phyloP scores from a whole-genome alignment of 2,888 invertebrate genomes.

The Blomia tropicalis region DNA sequence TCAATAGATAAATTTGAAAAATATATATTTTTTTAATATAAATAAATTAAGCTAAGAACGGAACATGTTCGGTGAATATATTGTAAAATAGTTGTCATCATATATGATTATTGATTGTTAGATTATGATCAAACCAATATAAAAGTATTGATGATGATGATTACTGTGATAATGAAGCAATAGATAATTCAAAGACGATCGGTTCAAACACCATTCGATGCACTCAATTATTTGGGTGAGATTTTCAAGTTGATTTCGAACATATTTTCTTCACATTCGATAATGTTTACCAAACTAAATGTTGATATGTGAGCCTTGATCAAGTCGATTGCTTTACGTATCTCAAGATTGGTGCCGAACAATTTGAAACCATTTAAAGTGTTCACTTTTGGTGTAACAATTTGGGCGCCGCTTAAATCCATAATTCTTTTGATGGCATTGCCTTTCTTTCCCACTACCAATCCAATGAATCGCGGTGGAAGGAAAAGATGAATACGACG shows the following conservation, averaged over 20 bases:
- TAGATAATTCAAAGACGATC: too few relatives aligned
- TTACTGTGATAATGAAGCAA: too few relatives aligned
- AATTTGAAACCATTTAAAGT: slow-evolving; percentile 2
- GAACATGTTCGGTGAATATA: too few relatives aligned
- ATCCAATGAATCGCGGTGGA: slow-evolving; percentile 17
- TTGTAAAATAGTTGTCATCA: too few relatives aligned
- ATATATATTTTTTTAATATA: too few relatives aligned
- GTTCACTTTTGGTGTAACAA: slow-evolving; percentile 20
- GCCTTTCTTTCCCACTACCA: slow-evolving; percentile 20
- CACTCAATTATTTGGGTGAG: not conserved
- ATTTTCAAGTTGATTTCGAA: not conserved
- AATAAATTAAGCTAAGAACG: too few relatives aligned
- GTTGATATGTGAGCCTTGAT: not conserved
- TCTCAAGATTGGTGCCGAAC: not conserved
- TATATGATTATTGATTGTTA: too few relatives aligned
- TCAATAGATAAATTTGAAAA: too few relatives aligned
- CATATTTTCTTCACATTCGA: not conserved
- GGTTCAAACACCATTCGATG: too few relatives aligned
- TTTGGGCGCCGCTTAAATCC: slow-evolving; percentile 8
- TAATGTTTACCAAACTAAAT: not conserved
- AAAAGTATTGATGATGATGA: too few relatives aligned
- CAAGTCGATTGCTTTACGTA: slow-evolving; percentile 2
- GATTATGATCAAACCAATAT: too few relatives aligned
- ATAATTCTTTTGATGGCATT: slow-evolving; percentile 16
- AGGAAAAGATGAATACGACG: not conserved